A percentile compares a stretch with the other conserved stretches of the same genome.
phyloP scores from a whole-genome alignment of 2,888 invertebrate genomes.

The Epinotia brunnichana region DNA sequence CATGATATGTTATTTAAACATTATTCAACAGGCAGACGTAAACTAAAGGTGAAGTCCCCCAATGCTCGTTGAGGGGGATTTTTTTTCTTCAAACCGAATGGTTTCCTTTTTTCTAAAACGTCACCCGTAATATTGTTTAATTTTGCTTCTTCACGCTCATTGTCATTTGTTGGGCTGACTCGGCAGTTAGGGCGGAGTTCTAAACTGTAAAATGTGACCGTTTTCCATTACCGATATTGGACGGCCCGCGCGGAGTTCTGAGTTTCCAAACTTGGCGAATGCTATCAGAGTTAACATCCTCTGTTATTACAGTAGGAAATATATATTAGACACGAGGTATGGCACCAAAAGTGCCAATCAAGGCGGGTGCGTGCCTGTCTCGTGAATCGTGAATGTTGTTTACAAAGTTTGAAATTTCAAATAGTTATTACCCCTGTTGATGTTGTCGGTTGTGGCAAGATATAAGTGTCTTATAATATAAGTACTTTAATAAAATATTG shows the following conservation, averaged over 20 bases:
- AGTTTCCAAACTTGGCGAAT: constrained; percentile 60
- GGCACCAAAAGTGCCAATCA: background rate
- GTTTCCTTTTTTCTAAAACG: constrained; percentile 46
- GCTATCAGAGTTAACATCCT: constrained; percentile 55
- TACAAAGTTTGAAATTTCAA: background rate
- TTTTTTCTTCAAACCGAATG: constrained; percentile 42
- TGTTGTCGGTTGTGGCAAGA: background rate
- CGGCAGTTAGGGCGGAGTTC: constrained; percentile 56
- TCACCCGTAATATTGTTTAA: constrained; percentile 60
- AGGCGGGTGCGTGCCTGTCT: background rate
- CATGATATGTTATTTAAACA: constrained; percentile 49
- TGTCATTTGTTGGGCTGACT: constrained; percentile 71
- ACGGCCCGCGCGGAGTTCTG: constrained; percentile 26
- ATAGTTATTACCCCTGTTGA: background rate
- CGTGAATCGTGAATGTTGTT: constrained; percentile 1
- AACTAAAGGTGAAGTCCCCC: constrained; percentile 31
- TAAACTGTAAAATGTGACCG: constrained; percentile 45
- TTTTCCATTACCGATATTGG: constrained; percentile 47
- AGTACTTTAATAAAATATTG: no score
- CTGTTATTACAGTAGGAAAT: constrained; percentile 43
- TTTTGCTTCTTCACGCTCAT: constrained; percentile 70
- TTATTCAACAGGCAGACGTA: constrained; percentile 36
- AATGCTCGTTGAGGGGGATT: constrained; percentile 42
- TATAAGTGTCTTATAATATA: background rate
- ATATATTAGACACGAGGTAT: background rate